Conservation (phyloP, 2,888 invertebrate genomes). For the Rosalia funebris region DNA sequence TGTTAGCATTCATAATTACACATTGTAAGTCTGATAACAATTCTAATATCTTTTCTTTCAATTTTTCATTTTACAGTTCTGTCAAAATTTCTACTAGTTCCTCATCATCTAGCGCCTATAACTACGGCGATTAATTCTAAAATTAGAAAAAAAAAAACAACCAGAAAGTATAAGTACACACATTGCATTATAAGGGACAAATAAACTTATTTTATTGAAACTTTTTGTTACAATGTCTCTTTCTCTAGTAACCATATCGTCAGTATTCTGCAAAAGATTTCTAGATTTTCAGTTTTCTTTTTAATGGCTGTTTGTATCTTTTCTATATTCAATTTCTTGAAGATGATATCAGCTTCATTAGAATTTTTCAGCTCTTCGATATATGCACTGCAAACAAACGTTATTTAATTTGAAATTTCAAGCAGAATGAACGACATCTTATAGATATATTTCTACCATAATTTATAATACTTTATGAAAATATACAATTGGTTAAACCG, state of each 20-base stretch:
- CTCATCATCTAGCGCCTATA: slow-evolving; percentile 55
- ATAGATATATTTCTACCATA: too few relatives aligned
- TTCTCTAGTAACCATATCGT: slow-evolving; percentile 71
- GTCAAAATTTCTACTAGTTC: slow-evolving; percentile 75
- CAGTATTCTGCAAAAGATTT: slow-evolving; percentile 69
- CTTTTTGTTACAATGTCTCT: slow-evolving; percentile 74
- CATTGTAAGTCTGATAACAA: slow-evolving; percentile 80
- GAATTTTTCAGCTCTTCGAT: slow-evolving; percentile 69
- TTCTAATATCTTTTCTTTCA: slow-evolving; percentile 69
- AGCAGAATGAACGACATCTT: too few relatives aligned
- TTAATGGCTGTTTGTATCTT: slow-evolving; percentile 72
- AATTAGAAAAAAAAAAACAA: slow-evolving; percentile 38
- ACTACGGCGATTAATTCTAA: slow-evolving; percentile 74
- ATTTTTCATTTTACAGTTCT: slow-evolving; percentile 71
- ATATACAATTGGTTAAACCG: too few relatives aligned
- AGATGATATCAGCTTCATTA: slow-evolving; percentile 71
- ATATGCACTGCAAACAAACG: slow-evolving; percentile 63
- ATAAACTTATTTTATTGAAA: slow-evolving; percentile 81
- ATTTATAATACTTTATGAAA: too few relatives aligned
- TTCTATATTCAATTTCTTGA: slow-evolving; percentile 70
- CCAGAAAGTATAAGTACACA: neutral
- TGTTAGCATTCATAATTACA: slow-evolving; percentile 80
- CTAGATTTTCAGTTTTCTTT: slow-evolving; percentile 70
- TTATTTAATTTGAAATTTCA: neutral
- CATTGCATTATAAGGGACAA: neutral